phyloP scores from a whole-genome alignment of 2,797 vertebrate genomes.

The Percopsis omiscomaycus region DNA sequence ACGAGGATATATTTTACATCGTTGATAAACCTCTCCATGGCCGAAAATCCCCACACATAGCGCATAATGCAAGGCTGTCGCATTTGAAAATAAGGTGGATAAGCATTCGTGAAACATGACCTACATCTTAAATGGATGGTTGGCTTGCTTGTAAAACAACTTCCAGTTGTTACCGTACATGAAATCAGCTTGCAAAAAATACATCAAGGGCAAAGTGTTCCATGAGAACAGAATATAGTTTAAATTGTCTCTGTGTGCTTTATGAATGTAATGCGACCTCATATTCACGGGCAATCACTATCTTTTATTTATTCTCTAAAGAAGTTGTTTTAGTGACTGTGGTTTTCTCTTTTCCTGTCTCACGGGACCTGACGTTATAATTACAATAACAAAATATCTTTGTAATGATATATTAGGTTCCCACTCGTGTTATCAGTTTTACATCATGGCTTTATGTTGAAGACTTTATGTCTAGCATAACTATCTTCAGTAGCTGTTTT shows the following conservation, averaged over 20 bases:
- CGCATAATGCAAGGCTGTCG: conserved; percentile 1
- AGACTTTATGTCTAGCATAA: background rate
- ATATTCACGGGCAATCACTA: conserved; percentile 19
- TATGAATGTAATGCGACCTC: conserved; percentile 20
- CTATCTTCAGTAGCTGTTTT: conserved; percentile 13
- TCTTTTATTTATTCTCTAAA: conserved; percentile 43
- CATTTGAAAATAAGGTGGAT: background rate
- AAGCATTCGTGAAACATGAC: background rate
- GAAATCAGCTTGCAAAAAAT: conserved; percentile 22
- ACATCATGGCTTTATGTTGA: conserved; percentile 12
- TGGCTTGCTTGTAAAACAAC: background rate
- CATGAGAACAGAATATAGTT: conserved; percentile 41
- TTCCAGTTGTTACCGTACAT: background rate
- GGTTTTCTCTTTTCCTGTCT: conserved; percentile 26
- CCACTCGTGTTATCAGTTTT: conserved; percentile 27
- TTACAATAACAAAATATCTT: conserved; percentile 44
- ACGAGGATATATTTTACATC: too few species aligned
- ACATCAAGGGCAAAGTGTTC: conserved; percentile 30
- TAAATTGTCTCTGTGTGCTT: conserved; percentile 19
- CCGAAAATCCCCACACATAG: conserved; percentile 20
- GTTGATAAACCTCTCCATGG: too few species aligned
- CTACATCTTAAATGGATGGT: background rate
- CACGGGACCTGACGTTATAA: conserved; percentile 59
- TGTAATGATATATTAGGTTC: conserved; percentile 38
- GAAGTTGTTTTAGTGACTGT: conserved; percentile 20